These are phyloP conservation scores for Pseudochaenichthys georgianus DNA, from an alignment of 2,797 vertebrate genomes.

Conservation along the genomic window DNA sequence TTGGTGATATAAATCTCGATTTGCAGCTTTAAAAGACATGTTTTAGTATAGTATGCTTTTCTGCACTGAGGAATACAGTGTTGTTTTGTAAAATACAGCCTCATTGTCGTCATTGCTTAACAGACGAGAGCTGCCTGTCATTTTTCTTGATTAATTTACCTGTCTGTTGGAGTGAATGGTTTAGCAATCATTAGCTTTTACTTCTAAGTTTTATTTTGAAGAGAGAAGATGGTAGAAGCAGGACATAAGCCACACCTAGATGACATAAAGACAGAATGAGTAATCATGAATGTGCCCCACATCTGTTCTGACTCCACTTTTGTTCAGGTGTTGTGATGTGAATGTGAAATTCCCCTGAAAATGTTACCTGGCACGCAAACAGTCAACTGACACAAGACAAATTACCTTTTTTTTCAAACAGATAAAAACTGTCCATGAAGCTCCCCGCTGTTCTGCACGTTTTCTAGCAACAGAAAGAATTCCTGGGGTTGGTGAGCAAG, in stretches of 20 bases:
- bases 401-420: neutral
- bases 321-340: neutral
- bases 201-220: neutral
- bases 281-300: neutral
- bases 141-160: neutral
- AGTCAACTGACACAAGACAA: neutral
- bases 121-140: neutral
- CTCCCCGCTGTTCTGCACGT: neutral
- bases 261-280: conserved; percentile 26
- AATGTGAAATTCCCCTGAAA: neutral
- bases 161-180: neutral
- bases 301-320: conserved; percentile 1
- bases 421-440: neutral
- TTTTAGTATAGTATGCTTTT: neutral
- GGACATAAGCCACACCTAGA: conserved; percentile 23
- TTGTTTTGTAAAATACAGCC: neutral
- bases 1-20: neutral
- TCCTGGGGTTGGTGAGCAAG: conserved; percentile 22
- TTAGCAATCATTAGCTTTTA: neutral
- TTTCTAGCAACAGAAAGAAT: conserved; percentile 30
- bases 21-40: neutral
- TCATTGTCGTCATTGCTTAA: neutral
- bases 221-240: neutral
- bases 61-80: neutral
- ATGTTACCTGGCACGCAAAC: neutral